Evolutionary conservation across 2,888 invertebrate species (phyloP), one percentile per base, ranked within the genome.

Genomic region (Hyles lineata): DNA sequence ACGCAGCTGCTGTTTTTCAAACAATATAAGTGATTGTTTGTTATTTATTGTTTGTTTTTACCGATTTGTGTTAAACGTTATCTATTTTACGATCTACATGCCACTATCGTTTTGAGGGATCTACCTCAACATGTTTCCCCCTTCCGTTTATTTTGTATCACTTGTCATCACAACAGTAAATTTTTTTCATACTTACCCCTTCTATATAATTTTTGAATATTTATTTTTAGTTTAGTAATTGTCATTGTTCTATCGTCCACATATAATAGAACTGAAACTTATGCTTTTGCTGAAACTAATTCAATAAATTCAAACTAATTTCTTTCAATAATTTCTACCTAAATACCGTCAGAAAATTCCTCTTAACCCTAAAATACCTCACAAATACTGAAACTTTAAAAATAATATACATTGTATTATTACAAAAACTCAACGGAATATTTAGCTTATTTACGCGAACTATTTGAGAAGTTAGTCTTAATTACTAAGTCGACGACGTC

Each of bases 401-500:
- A 35, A 32, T 19, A 19, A 35, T 62, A 2, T 17, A 15, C 35
- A 32, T 35, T 7, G 62, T n/a, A 19, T 3, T 25, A 29, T 29
- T 32, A 32, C 1, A 62, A n/a, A 32, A 32, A n/a, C 32, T 32
- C n/a, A 43, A 9, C 35, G 29, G 25, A 61, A 15, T 32, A 62
- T 62, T 35, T 62, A 32, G 19, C n/a, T 62, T n/a, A 35, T 35
- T 62, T 35, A n/a, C 19, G 43, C 43, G 63, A 67, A 50, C 43
- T 50, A 67, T 62, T 35, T 9, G n/a, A 62, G 35, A 35, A 23
- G 55, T 55, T 55, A 55, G 67, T 50, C 67, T 67, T 67, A 67
- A 67, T 67, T 67, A 67, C 67, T 67, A 35, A 35, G 62, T 35
- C 67, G 15, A 15, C 21, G 63, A 67, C 43, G 6, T 67, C 50